A percentile compares a stretch with the other conserved stretches of the same genome.
Conservation (phyloP, 2,888 invertebrate species). For the Nomada fucata region DNA sequence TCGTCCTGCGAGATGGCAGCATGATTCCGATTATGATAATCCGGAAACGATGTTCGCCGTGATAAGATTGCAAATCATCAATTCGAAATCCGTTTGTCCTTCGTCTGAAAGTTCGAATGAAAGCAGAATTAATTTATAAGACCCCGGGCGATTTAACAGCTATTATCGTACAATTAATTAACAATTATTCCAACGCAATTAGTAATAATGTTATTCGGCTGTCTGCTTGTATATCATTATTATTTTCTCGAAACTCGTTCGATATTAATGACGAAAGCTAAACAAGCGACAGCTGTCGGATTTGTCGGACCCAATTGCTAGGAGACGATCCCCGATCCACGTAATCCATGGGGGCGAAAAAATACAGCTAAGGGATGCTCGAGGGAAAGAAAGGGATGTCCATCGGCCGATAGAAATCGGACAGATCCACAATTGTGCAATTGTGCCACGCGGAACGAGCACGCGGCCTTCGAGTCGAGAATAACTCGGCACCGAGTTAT, state of each 20-base stretch:
- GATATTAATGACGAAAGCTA: constrained; percentile 40
- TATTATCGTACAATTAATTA: too few relatives aligned
- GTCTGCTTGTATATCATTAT: too few relatives aligned
- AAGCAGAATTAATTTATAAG: not conserved
- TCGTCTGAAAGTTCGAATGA: not conserved
- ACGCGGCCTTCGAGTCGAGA: constrained; percentile 70
- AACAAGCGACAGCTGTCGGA: constrained; percentile 58
- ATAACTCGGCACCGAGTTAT: constrained; percentile 64
- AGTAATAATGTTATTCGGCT: too few relatives aligned
- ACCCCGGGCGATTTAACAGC: not conserved
- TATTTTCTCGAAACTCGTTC: not conserved
- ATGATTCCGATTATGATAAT: constrained; percentile 44
- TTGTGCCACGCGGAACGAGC: constrained; percentile 61
- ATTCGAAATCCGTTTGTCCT: not conserved
- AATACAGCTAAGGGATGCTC: constrained; percentile 10
- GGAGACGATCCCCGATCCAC: constrained; percentile 21
- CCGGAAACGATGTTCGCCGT: too few relatives aligned
- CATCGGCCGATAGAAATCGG: constrained; percentile 60
- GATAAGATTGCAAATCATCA: not conserved
- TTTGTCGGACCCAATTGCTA: constrained; percentile 43
- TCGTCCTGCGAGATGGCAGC: constrained; percentile 61
- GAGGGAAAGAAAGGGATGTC: constrained; percentile 27
- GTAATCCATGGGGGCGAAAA: constrained; percentile 46
- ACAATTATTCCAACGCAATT: too few relatives aligned
- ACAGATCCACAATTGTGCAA: constrained; percentile 63